These are phyloP conservation scores for Limnothrissa miodon DNA, from an alignment of 2,113 vertebrate genomes.

Conservation along the genomic window DNA sequence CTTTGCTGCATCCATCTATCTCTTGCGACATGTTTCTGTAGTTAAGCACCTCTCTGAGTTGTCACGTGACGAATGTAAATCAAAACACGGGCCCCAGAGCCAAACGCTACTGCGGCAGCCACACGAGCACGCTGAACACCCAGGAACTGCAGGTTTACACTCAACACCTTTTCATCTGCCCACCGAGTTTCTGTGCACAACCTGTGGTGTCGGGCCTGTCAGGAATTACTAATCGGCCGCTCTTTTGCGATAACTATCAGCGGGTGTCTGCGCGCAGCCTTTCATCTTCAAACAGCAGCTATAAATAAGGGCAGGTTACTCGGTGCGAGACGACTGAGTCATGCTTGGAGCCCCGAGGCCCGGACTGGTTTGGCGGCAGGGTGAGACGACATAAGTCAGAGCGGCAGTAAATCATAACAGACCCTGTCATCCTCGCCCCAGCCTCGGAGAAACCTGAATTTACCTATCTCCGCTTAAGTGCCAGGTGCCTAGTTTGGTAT, in stretches of 20 bases:
- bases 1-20: slow-evolving; percentile 62
- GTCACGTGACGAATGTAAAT: slow-evolving; percentile 19
- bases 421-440: slow-evolving; percentile 11
- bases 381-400: slow-evolving; percentile 26
- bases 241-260: slow-evolving; percentile 62
- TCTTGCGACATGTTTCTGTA: slow-evolving; percentile 53
- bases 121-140: slow-evolving; percentile 16
- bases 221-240: slow-evolving; percentile 60
- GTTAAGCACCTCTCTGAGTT: slow-evolving; percentile 35
- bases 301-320: slow-evolving; percentile 68
- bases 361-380: slow-evolving; percentile 52
- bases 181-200: slow-evolving; percentile 21
- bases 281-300: slow-evolving; percentile 56
- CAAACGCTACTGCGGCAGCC: neutral
- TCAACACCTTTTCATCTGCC: slow-evolving; percentile 37
- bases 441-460: neutral
- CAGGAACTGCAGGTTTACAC: slow-evolving; percentile 30
- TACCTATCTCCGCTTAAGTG: slow-evolving; percentile 16
- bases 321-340: slow-evolving; percentile 60
- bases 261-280: slow-evolving; percentile 41
- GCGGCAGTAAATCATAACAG: slow-evolving; percentile 39
- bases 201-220: slow-evolving; percentile 54
- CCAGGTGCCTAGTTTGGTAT: slow-evolving; percentile 45
- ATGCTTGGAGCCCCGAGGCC: slow-evolving; percentile 48
- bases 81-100: slow-evolving; percentile 14